Conservation (phyloP, 2,113 vertebrate species). For the Pyxicephalus adspersus region DNA sequence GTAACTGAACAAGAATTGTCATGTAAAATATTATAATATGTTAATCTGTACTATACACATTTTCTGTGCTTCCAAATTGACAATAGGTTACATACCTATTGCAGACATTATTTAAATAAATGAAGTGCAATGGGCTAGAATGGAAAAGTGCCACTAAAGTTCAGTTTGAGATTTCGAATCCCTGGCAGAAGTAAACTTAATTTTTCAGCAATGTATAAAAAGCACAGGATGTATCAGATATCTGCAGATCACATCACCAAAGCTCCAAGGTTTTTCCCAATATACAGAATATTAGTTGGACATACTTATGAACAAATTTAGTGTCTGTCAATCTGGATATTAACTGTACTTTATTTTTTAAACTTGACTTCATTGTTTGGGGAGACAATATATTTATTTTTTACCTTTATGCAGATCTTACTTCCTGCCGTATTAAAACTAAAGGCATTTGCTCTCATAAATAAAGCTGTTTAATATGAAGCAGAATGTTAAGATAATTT, state of each 20-base stretch:
- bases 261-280: conserved; percentile 20
- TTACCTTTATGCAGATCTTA: conserved; percentile 38
- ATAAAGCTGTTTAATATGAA: conserved; percentile 46
- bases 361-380: conserved; percentile 42
- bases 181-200: background rate
- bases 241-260: background rate
- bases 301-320: conserved; percentile 23
- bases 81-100: too few relatives aligned
- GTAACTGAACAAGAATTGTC: too few relatives aligned
- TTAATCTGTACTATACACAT: too few relatives aligned
- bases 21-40: too few relatives aligned
- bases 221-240: background rate
- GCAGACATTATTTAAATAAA: too few relatives aligned
- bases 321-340: conserved; percentile 17
- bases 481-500: conserved; percentile 50
- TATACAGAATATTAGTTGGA: conserved; percentile 21
- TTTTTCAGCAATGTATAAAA: background rate
- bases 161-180: too few relatives aligned
- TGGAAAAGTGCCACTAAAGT: too few relatives aligned
- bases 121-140: too few relatives aligned
- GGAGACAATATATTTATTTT: conserved; percentile 41
- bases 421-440: conserved; percentile 51
- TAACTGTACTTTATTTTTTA: conserved; percentile 35
- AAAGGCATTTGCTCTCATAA: conserved; percentile 42
- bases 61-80: too few relatives aligned